Conservation (phyloP, 2,797 vertebrate species). For the Poliocrania exsul region DNA sequence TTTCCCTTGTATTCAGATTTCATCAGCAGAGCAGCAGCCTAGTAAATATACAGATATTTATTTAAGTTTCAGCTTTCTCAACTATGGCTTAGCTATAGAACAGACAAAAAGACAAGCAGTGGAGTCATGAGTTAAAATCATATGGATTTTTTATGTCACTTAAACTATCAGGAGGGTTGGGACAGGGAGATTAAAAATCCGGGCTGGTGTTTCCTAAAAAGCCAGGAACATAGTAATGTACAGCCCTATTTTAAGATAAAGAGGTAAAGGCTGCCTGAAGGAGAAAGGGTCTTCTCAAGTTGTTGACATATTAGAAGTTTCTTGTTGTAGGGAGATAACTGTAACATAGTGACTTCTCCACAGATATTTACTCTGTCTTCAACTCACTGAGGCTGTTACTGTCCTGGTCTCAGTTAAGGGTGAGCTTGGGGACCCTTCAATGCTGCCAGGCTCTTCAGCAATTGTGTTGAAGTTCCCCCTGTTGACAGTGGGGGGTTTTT, state of each 20-base stretch:
- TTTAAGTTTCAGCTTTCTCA: not conserved
- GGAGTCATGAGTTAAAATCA: not conserved
- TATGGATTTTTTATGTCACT: not conserved
- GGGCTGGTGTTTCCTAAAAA: conserved; percentile 6
- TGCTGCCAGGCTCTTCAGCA: not conserved
- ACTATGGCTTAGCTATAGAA: not conserved
- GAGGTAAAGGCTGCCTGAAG: not conserved
- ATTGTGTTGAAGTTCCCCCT: not conserved
- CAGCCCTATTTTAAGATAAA: not conserved
- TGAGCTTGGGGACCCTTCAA: not conserved
- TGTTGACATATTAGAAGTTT: not conserved
- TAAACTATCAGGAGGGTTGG: not conserved
- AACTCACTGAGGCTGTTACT: not conserved
- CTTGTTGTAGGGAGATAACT: not conserved
- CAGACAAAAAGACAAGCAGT: not conserved
- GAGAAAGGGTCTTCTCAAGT: not conserved
- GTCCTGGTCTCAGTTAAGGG: not conserved
- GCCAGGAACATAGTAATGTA: not conserved
- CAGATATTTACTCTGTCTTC: not conserved
- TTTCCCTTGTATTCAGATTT: not conserved
- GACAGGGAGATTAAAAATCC: not conserved
- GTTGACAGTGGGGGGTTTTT: not conserved
- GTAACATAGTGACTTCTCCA: not conserved
- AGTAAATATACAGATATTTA: not conserved
- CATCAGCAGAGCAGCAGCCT: not conserved